A percentile compares a stretch with the other conserved stretches of the same genome.
These are phyloP conservation scores for Physella acuta DNA, from an alignment of 1,140 invertebrate species.

Conservation along the genomic window DNA sequence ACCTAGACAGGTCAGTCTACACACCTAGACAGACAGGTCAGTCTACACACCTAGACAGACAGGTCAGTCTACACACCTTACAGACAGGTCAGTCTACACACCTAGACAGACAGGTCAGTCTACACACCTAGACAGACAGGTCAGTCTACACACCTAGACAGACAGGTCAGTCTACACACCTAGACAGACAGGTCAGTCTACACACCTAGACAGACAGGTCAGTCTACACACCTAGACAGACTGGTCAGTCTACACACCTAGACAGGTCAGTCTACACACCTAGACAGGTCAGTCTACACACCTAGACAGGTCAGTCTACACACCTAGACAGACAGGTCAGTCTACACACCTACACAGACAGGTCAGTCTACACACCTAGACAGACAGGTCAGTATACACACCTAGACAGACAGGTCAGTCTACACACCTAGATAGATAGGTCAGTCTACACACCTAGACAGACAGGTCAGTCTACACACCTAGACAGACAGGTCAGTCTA, in stretches of 20 bases:
- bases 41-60: no score
- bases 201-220: constrained; percentile 49
- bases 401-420: constrained; percentile 39
- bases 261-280: constrained; percentile 48
- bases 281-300: no score
- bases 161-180: constrained; percentile 48
- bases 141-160: constrained; percentile 47
- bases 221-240: constrained; percentile 45
- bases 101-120: constrained; percentile 47
- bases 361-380: constrained; percentile 47
- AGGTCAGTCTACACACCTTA: background rate
- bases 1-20: no score
- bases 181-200: constrained; percentile 38
- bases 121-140: constrained; percentile 44
- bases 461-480: constrained; percentile 42
- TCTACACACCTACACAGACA: background rate
- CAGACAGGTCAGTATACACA: constrained; percentile 46
- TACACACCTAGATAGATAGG: constrained; percentile 50
- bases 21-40: background rate
- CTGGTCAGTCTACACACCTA: no score
- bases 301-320: constrained; percentile 47
- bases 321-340: constrained; percentile 20
- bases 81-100: constrained; percentile 39
- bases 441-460: constrained; percentile 46
- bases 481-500: constrained; percentile 49